Evolutionary conservation across 2,888 invertebrate species (phyloP).

Genomic region (Erannis defoliaria): DNA sequence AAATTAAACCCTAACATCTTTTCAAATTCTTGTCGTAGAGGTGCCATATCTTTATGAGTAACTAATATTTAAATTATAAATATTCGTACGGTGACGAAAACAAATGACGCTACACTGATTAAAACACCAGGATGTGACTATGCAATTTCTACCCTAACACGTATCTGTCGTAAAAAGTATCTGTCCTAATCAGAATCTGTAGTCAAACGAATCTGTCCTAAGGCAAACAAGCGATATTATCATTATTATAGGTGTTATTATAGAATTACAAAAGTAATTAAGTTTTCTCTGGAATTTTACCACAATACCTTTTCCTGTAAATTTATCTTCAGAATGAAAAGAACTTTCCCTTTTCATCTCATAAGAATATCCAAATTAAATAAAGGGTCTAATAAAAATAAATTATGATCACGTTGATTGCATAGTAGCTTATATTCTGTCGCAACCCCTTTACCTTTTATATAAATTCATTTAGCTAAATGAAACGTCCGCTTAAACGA

Average conservation of each 20-base stretch:
- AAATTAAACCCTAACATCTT: not conserved
- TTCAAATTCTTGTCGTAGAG: not conserved
- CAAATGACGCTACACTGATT: too few species aligned
- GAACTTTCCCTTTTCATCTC: not conserved
- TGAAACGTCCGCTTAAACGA: conserved; percentile 35
- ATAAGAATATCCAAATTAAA: conserved; percentile 14
- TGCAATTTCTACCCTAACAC: too few species aligned
- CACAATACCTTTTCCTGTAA: not conserved
- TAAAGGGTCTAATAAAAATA: conserved; percentile 8
- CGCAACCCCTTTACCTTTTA: conserved; percentile 15
- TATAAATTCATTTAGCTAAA: conserved; percentile 38
- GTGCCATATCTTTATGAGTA: not conserved
- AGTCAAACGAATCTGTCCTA: too few species aligned
- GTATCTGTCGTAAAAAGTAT: too few species aligned
- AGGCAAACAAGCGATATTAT: too few species aligned
- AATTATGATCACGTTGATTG: conserved; percentile 21
- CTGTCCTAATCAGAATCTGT: too few species aligned
- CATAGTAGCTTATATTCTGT: conserved; percentile 18
- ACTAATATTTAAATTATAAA: conserved; percentile 3
- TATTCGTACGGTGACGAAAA: too few species aligned
- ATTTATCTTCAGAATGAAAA: not conserved
- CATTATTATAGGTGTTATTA: conserved; percentile 15
- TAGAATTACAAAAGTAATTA: not conserved
- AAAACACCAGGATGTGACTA: too few species aligned
- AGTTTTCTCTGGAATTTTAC: not conserved